A percentile compares a stretch with the other conserved stretches of the same genome.
Evolutionary conservation across 2,888 invertebrate species (phyloP).

Genomic region (Lasioglossum pauxillum): DNA sequence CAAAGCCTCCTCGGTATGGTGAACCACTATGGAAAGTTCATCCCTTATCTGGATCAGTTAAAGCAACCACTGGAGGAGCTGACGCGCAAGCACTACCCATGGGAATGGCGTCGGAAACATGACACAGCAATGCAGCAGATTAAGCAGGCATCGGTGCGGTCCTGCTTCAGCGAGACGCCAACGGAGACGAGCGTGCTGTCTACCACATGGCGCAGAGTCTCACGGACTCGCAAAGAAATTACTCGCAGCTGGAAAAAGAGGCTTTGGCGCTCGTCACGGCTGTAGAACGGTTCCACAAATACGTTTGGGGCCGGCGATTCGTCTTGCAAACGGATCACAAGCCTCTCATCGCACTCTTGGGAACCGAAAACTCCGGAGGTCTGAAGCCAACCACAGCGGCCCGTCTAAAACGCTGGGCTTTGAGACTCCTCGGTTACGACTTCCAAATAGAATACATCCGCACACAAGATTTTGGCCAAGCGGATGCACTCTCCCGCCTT

Average conservation of each 20-base stretch:
- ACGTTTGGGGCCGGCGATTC: not conserved
- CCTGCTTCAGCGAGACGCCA: not conserved
- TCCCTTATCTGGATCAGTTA: too few species aligned
- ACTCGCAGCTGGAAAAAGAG: not conserved
- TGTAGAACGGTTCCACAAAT: not conserved
- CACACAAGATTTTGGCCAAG: not conserved
- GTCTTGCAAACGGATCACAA: not conserved
- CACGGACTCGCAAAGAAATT: not conserved
- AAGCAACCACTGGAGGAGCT: too few species aligned
- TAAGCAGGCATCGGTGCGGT: too few species aligned
- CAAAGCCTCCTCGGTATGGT: too few species aligned
- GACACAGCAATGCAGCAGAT: too few species aligned
- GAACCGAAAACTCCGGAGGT: not conserved
- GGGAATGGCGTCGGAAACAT: too few species aligned
- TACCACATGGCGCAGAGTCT: not conserved
- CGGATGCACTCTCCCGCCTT: too few species aligned
- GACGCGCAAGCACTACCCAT: too few species aligned
- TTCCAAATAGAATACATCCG: not conserved
- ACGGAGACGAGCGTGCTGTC: not conserved
- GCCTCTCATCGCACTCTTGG: not conserved
- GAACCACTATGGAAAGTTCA: too few species aligned
- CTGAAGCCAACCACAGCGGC: not conserved
- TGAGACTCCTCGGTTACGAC: not conserved
- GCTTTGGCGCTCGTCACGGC: not conserved
- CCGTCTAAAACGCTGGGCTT: not conserved